phyloP scores from a whole-genome alignment of 2,888 invertebrate species.

The Thumatha senex region DNA sequence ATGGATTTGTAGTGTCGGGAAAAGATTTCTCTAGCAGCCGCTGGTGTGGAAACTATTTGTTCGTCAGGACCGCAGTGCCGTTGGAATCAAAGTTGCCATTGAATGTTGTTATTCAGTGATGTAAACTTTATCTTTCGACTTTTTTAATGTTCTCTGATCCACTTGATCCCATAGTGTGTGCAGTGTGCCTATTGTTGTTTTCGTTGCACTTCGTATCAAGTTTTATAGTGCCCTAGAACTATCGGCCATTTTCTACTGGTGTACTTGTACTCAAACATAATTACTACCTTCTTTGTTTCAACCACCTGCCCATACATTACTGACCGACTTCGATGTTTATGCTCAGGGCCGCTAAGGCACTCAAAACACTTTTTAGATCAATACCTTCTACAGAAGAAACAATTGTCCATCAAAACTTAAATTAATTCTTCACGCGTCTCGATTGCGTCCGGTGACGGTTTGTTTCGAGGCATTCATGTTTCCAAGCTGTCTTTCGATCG shows the following conservation, averaged over 20 bases:
- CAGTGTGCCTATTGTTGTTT: slow-evolving; percentile 16
- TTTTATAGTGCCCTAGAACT: slow-evolving; percentile 16
- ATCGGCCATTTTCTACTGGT: background rate
- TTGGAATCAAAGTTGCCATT: slow-evolving; percentile 67
- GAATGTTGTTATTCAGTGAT: slow-evolving; percentile 73
- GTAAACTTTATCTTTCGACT: slow-evolving; percentile 59
- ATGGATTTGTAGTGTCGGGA: slow-evolving; percentile 76
- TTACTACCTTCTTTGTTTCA: slow-evolving; percentile 6
- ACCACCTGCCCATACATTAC: slow-evolving; percentile 23
- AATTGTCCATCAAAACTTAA: slow-evolving; percentile 73
- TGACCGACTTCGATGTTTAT: slow-evolving; percentile 38
- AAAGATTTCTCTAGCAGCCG: slow-evolving; percentile 72
- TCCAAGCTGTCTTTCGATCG: slow-evolving; percentile 72
- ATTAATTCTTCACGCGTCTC: slow-evolving; percentile 79
- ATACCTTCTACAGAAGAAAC: slow-evolving; percentile 68
- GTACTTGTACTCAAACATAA: slow-evolving; percentile 4
- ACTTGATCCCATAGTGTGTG: slow-evolving; percentile 13
- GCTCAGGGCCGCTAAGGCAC: slow-evolving; percentile 36
- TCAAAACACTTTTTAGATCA: slow-evolving; percentile 51
- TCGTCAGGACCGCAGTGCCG: slow-evolving; percentile 45
- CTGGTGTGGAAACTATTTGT: slow-evolving; percentile 60
- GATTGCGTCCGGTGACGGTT: slow-evolving; percentile 75
- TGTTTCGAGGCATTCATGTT: slow-evolving; percentile 75
- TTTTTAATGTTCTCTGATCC: slow-evolving; percentile 22
- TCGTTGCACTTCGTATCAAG: slow-evolving; percentile 15